Evolutionary conservation across 2,113 vertebrate genomes (phyloP), one percentile per base, ranked within the genome.

Genomic region (Tachysurus fulvidraco): DNA sequence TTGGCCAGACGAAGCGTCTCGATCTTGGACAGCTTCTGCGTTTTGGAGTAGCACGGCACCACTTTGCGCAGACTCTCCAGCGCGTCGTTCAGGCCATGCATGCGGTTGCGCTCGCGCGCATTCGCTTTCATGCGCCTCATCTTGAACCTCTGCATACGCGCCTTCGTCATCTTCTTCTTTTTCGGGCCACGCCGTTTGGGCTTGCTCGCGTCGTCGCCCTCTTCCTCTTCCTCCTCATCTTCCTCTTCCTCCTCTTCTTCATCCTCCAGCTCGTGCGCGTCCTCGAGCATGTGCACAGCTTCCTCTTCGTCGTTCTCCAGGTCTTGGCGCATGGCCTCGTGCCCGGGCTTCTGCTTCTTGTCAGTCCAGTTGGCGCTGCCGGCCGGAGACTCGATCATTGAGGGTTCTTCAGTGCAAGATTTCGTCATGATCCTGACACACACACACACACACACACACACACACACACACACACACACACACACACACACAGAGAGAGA

Each of bases 111-210:
- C 91, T 99, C 98, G 28, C 98, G 94, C 41, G 98, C 97, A 0
- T 99, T 99, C 16, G 98, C 98, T 91, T 99, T 99, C 97, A 98
- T 98, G 81, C 98, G 96, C 71, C 98, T 93, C 87, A 99, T 82
- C 90, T 99, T 99, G 93, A 99, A 99, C 83, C 98, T 95, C 92
- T 99, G 98, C 89, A 98, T 17, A 4, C 98, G 96, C 0, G 98
- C 98, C 94, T 99, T 99, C 11, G 98, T 99, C 98, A 99, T 99
- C 91, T 99, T 99, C 94, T 99, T 99, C 95, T 98, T 99, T 91
- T 99, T 99, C 16, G 98, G 98, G 12, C 98, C 98, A 9, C 98
- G 95, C 76, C 97, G 94, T 90, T 99, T 99, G 84, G 98, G 98
- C 90, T 98, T 99, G 90, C 96, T 96, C 67, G 98, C 97, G 4